Evolutionary conservation across 2,888 invertebrate genomes (phyloP), one percentile per base, ranked within the genome.

Genomic region (Drosophila borborema): DNA sequence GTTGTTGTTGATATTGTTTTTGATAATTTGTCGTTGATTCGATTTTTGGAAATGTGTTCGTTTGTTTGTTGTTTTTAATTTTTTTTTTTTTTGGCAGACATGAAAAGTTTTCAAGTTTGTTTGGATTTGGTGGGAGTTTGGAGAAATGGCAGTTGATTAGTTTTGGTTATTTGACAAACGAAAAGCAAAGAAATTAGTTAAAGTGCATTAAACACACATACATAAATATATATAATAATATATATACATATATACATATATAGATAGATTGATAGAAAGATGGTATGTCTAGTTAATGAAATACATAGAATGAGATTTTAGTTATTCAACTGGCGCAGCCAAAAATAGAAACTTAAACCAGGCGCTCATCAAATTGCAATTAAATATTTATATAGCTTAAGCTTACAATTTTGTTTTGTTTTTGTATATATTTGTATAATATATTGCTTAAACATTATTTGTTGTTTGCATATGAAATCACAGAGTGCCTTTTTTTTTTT

Each of bases 131-230:
- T 62, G 56, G 64, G 70, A 64, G 48, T 55, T 72, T 83, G 69
- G 64, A 82, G 74, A 85, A 85, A 82, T 75, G 81, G 81, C 83
- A 82, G 54, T 83, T 77, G 76, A 82, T 82, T 82, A 82, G 82
- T 86, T 74, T 71, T 67, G 56, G 74, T 80, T 80, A 81, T 68
- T 72, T 80, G 66, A 64, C 73, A 79, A 69, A 70, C 65, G 62
- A 66, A 59, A 48, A 67, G 53, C 66, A 61, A 74, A 68, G 43
- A 71, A 64, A 74, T 67, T 51, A 49, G 61, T 74, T 56, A 41
- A 31, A 59, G 54, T 69, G 69, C 62, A 73, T 64, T 46, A 53
- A 41, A 41, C 38, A 72, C 56, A 76, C 31, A 66, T 23, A 65
- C 20, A 64, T 36, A 64, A 14, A 61, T 48, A 43, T 43, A 51